A percentile compares a stretch with the other conserved stretches of the same genome.
phyloP scores from a whole-genome alignment of 2,797 vertebrate species.

The Scolopax rusticola region DNA sequence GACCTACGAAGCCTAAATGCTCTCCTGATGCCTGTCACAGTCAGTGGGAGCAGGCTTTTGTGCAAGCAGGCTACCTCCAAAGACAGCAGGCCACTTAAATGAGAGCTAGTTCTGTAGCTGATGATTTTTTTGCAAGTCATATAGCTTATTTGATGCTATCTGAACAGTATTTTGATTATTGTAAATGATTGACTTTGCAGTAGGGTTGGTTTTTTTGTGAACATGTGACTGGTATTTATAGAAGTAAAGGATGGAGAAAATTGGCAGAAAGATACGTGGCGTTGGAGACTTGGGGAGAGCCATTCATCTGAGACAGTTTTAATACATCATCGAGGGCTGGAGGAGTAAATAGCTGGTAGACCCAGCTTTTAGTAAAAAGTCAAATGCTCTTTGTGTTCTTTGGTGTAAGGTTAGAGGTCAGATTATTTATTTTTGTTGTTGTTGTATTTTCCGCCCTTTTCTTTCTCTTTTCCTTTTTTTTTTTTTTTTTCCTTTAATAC shows the following conservation, averaged over 20 bases:
- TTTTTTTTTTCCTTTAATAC: background rate
- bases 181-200: background rate
- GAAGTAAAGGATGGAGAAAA: background rate
- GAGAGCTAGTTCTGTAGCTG: background rate
- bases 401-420: background rate
- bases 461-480: too few relatives aligned
- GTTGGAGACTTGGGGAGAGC: background rate
- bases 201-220: background rate
- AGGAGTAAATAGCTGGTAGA: background rate
- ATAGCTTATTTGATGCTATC: background rate
- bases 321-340: rapidly evolving
- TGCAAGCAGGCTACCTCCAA: background rate
- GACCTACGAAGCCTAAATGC: background rate
- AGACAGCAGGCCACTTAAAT: background rate
- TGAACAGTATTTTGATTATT: background rate
- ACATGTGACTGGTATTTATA: background rate
- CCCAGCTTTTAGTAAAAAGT: background rate
- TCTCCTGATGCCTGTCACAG: background rate
- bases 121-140: background rate
- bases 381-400: background rate
- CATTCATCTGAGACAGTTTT: background rate
- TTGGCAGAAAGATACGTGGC: background rate
- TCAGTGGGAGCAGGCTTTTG: background rate
- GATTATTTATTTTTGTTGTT: rapidly evolving
- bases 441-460: too few relatives aligned